Evolutionary conservation across 2,888 invertebrate species (phyloP), one percentile per base, ranked within the genome.

Genomic region (Teleogryllus oceanicus): DNA sequence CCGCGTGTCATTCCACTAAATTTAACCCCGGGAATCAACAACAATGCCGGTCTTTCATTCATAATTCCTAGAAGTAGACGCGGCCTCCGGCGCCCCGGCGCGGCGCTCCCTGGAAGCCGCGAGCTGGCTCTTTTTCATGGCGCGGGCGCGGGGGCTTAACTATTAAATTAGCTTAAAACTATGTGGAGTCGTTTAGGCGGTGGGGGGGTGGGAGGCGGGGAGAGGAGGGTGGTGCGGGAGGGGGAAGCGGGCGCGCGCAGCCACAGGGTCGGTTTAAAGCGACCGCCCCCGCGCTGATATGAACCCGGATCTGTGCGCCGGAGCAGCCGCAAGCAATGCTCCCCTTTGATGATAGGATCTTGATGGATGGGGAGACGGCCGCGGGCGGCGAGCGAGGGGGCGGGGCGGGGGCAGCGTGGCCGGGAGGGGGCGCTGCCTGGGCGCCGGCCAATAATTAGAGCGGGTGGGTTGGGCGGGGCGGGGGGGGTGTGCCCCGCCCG

Each of bases 11-110:
- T 62, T 62, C 62, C 62, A 62, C 62, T 62, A 62, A 62, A 13
- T 62, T 62, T 62, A 62, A 62, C 62, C 62, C 62, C 62, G 62
- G 62, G 16, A 62, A 62, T 62, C 20, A 51, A 13, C 12, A 2
- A 78, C 80, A 80, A 77, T 50, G 75, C 75, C n/a, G 10, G n/a
- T 21, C 80, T 78, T 80, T 80, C 78, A 80, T 80, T 78, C 80
- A 76, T 62, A 49, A 78, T 80, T 78, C 80, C 75, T 50, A 78
- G 78, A 78, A 80, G 62, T 62, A 62, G 62, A 18, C 50, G 76
- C 50, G 50, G 75, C 37, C 13, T 62, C 62, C 62, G 18, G 18
- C 13, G 62, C 62, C 5, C 24, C 2, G 24, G 24, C 24, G 24
- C 24, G 24, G 24, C 24, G 37, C 37, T 62, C 62, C 62, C n/a